These are phyloP conservation scores for Megaleporinus macrocephalus DNA, from an alignment of 2,113 vertebrate genomes.

Conservation along the genomic window DNA sequence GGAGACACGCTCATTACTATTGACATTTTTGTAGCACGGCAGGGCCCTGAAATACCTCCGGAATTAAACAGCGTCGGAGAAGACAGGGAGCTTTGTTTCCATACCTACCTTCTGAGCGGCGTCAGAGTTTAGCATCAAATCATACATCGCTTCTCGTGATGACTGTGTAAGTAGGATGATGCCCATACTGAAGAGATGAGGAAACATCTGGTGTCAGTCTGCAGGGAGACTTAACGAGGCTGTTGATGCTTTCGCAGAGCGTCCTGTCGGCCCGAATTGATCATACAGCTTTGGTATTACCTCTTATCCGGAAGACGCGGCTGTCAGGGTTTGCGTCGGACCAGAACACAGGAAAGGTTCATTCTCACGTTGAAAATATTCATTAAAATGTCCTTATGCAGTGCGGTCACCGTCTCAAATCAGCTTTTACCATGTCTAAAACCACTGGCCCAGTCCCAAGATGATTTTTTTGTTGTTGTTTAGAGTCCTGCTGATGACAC, in stretches of 20 bases:
- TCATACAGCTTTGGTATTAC: background rate
- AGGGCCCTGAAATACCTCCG: conserved; percentile 56
- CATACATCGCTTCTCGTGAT: conserved; percentile 18
- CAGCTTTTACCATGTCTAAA: conserved; percentile 61
- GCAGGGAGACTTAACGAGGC: background rate
- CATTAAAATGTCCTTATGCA: conserved; percentile 59
- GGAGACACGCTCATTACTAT: conserved; percentile 66
- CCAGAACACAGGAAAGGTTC: conserved; percentile 34
- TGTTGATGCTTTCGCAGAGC: background rate
- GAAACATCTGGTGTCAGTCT: background rate
- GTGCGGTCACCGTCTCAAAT: conserved; percentile 65
- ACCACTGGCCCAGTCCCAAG: conserved; percentile 60
- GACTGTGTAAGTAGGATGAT: background rate
- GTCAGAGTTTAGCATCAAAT: conserved; percentile 1
- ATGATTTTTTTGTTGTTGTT: conserved; percentile 57
- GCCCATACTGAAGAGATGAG: background rate
- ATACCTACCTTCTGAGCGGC: background rate
- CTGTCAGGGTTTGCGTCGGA: conserved; percentile 19
- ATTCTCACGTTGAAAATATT: conserved; percentile 58
- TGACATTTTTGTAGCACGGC: conserved; percentile 65
- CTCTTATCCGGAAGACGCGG: background rate
- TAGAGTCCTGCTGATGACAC: conserved; percentile 25
- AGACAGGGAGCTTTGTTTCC: conserved; percentile 36
- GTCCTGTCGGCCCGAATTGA: background rate
- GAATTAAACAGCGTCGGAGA: conserved; percentile 61